phyloP scores from a whole-genome alignment of 2,113 vertebrate species.

The Takifugu flavidus region DNA sequence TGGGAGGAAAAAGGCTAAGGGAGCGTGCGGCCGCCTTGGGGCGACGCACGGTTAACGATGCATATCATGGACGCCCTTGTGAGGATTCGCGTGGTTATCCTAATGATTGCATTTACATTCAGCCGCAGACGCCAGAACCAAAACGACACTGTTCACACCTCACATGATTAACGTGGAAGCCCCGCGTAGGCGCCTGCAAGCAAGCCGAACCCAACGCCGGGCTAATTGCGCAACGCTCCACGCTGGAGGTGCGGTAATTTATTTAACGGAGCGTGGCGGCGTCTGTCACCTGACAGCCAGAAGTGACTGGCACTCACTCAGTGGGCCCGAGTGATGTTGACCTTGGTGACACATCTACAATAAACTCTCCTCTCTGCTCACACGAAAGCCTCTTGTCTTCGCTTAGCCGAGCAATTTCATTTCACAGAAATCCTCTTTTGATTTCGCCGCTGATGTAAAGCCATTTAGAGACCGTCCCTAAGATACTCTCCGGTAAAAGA shows the following conservation, averaged over 20 bases:
- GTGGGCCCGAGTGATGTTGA: constrained; percentile 34
- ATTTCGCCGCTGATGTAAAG: constrained; percentile 26
- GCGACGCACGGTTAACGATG: constrained; percentile 61
- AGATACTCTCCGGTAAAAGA: too few relatives aligned
- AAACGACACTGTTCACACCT: constrained; percentile 38
- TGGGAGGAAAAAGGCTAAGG: constrained; percentile 42
- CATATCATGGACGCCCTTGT: constrained; percentile 49
- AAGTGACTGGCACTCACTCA: constrained; percentile 15
- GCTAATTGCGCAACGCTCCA: constrained; percentile 25
- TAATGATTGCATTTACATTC: constrained; percentile 55
- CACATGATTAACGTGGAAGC: constrained; percentile 14
- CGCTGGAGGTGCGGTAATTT: constrained; percentile 10
- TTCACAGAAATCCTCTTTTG: constrained; percentile 39
- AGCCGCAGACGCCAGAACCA: constrained; percentile 27
- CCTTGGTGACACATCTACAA: constrained; percentile 41
- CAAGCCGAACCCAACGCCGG: constrained; percentile 16
- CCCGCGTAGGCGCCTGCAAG: background rate
- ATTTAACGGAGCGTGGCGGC: constrained; percentile 26
- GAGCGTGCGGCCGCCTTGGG: constrained; percentile 45
- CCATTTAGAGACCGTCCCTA: too few relatives aligned
- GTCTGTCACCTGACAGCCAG: constrained; percentile 26
- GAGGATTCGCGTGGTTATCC: constrained; percentile 59
- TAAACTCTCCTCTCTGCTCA: constrained; percentile 23
- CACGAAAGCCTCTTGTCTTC: constrained; percentile 42
- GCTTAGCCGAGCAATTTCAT: constrained; percentile 44